Percentiles rank a stretch among this genome's conserved stretches.
These are phyloP conservation scores for Gadus chalcogrammus DNA, from an alignment of 2,113 vertebrate genomes.

Conservation along the genomic window DNA sequence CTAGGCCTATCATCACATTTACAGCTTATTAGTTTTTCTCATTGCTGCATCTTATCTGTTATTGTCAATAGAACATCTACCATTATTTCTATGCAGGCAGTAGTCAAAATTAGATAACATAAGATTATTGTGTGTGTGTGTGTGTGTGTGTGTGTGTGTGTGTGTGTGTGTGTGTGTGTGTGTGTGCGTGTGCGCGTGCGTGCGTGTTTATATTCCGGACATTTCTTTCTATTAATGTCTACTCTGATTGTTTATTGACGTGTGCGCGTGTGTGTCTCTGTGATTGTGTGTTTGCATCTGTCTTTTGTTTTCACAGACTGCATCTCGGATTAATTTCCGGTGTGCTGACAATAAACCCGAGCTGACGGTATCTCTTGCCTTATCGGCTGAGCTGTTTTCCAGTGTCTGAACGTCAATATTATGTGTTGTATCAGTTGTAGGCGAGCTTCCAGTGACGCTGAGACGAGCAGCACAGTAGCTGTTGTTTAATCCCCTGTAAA, in stretches of 20 bases:
- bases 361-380: conserved; percentile 47
- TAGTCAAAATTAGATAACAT: conserved; percentile 38
- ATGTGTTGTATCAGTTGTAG: conserved; percentile 25
- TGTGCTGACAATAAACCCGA: conserved; percentile 39
- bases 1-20: too few species aligned
- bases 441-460: conserved; percentile 16
- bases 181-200: not conserved
- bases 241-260: not conserved
- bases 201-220: not conserved
- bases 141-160: not conserved
- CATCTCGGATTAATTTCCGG: conserved; percentile 60
- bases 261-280: conserved; percentile 1
- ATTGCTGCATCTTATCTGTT: too few species aligned
- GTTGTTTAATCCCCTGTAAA: not conserved
- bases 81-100: conserved; percentile 32
- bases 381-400: conserved; percentile 45
- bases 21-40: too few species aligned
- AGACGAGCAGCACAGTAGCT: conserved; percentile 26
- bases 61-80: conserved; percentile 18
- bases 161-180: not conserved
- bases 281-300: not conserved
- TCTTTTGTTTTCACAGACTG: conserved; percentile 37
- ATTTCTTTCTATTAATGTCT: not conserved
- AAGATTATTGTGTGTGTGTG: not conserved
- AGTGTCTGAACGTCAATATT: conserved; percentile 37